phyloP scores from a whole-genome alignment of 2,797 vertebrate genomes.

The Hypotaenidia okinawae region DNA sequence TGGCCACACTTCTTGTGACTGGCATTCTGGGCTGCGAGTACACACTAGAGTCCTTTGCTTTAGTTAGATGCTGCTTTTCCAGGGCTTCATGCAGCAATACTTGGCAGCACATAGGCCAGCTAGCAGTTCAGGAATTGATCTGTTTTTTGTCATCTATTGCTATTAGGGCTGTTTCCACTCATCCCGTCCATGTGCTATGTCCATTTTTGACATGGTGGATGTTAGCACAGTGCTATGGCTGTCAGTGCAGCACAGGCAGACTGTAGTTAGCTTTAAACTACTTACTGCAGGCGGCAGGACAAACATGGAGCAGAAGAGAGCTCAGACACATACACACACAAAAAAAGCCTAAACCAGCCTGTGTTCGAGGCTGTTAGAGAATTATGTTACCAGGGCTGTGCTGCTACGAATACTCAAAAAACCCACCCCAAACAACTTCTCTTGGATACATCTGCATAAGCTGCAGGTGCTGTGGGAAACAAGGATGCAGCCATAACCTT shows the following conservation, averaged over 20 bases:
- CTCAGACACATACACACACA: background rate
- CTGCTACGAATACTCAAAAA: background rate
- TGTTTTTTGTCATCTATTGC: background rate
- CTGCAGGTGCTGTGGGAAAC: background rate
- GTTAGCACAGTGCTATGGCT: background rate
- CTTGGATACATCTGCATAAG: background rate
- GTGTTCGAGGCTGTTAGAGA: background rate
- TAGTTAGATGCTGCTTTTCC: background rate
- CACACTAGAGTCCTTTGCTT: background rate
- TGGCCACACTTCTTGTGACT: no score
- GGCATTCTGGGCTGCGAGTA: no score
- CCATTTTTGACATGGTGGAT: background rate
- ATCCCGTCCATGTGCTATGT: accelerated
- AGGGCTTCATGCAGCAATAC: background rate
- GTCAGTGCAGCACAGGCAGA: background rate
- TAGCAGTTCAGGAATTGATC: background rate
- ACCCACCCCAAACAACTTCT: background rate
- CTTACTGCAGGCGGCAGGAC: background rate
- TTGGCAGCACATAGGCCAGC: background rate
- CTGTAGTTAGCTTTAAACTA: background rate
- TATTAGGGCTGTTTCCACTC: background rate
- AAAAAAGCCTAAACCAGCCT: background rate
- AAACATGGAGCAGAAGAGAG: background rate
- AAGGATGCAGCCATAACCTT: background rate
- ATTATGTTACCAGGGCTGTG: background rate